A percentile compares a stretch with the other conserved stretches of the same genome.
These are phyloP conservation scores for Beris morrisii DNA, from an alignment of 2,888 invertebrate species.

Conservation along the genomic window DNA sequence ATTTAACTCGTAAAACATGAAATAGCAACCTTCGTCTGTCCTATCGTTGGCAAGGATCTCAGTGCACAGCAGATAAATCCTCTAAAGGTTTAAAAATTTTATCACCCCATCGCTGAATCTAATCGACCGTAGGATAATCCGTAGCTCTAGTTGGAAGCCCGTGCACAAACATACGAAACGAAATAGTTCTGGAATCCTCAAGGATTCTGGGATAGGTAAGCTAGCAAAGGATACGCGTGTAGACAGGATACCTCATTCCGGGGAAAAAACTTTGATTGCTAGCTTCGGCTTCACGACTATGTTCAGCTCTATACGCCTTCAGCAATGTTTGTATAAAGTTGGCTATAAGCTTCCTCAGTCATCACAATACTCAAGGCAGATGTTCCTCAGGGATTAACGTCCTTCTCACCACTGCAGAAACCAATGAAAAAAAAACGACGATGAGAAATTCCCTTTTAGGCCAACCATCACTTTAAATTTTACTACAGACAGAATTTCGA, in stretches of 20 bases:
- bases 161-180: constrained; percentile 16
- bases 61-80: constrained; percentile 28
- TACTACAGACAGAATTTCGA: constrained; percentile 11
- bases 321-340: too few relatives aligned
- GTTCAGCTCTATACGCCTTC: too few relatives aligned
- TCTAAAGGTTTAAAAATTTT: constrained; percentile 35
- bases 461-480: constrained; percentile 19
- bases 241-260: too few relatives aligned
- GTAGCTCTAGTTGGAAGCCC: background rate
- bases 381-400: too few relatives aligned
- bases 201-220: constrained; percentile 13
- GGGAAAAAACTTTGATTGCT: too few relatives aligned
- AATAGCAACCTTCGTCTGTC: constrained; percentile 19
- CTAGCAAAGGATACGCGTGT: background rate
- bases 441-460: background rate
- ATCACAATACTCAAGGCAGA: too few relatives aligned
- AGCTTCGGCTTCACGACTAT: too few relatives aligned
- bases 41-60: constrained; percentile 16
- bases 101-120: constrained; percentile 36
- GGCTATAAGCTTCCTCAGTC: too few relatives aligned
- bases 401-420: too few relatives aligned
- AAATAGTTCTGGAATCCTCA: constrained; percentile 31
- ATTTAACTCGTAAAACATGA: constrained; percentile 37
- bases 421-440: background rate
- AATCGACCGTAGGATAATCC: constrained; percentile 34